Conservation (phyloP, 53 echinoderm and acorn worm genomes). For the Apostichopus leukothele region DNA sequence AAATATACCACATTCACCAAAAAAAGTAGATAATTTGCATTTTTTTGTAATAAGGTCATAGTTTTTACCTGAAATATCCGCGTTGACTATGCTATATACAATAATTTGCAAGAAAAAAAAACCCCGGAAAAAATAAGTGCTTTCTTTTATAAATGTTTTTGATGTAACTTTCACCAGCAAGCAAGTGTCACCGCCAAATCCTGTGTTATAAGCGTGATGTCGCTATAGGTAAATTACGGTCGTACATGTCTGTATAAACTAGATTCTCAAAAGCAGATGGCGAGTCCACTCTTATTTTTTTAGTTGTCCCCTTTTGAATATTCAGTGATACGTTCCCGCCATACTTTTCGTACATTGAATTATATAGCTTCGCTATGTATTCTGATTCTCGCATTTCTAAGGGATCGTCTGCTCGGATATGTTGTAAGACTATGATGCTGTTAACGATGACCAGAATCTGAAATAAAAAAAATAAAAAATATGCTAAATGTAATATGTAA, state of each 20-base stretch:
- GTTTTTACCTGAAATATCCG: too few relatives aligned
- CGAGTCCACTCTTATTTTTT: slow-evolving; percentile 21
- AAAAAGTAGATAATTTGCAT: too few relatives aligned
- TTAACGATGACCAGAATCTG: slow-evolving; percentile 41
- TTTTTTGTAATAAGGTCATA: too few relatives aligned
- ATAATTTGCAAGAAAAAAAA: too few relatives aligned
- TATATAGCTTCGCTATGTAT: slow-evolving; percentile 40
- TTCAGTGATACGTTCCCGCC: slow-evolving; percentile 42
- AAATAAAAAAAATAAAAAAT: neutral
- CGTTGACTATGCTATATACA: too few relatives aligned
- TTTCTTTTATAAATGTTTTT: too few relatives aligned
- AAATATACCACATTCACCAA: too few relatives aligned
- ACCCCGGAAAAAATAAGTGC: too few relatives aligned
- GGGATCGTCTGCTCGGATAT: slow-evolving; percentile 36
- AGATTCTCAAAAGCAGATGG: slow-evolving; percentile 42
- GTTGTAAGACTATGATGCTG: slow-evolving; percentile 23
- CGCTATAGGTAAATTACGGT: neutral
- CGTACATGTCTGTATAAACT: slow-evolving; percentile 43
- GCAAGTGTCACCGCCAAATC: too few relatives aligned
- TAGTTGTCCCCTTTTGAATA: slow-evolving; percentile 28
- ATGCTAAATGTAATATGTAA: neutral
- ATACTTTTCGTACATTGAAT: slow-evolving; percentile 42
- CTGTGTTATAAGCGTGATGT: too few relatives aligned
- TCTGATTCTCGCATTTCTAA: slow-evolving; percentile 9
- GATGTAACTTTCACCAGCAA: too few relatives aligned